Evolutionary conservation across 2,113 vertebrate genomes (phyloP).

Genomic region (Notothenia rossii): DNA sequence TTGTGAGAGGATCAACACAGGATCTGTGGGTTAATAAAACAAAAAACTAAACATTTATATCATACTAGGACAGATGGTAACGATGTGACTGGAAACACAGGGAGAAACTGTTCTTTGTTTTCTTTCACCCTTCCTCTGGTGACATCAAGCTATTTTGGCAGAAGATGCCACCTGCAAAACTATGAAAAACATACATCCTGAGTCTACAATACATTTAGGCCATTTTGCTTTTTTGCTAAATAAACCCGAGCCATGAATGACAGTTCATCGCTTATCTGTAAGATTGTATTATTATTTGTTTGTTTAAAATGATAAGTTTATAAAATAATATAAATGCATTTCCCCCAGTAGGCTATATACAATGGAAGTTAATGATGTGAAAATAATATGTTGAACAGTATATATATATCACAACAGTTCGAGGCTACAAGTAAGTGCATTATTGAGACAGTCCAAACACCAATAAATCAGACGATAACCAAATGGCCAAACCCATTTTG

Average conservation of each 20-base stretch:
- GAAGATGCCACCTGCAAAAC: too few relatives aligned
- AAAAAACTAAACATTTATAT: not conserved
- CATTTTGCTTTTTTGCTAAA: too few relatives aligned
- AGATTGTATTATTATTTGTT: too few relatives aligned
- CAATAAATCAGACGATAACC: slow-evolving; percentile 38
- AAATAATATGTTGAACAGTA: slow-evolving; percentile 11
- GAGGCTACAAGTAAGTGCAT: slow-evolving; percentile 30
- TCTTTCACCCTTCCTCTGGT: not conserved
- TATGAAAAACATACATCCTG: too few relatives aligned
- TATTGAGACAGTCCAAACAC: slow-evolving; percentile 22
- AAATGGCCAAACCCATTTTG: slow-evolving; percentile 13
- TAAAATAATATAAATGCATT: not conserved
- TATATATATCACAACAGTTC: slow-evolving; percentile 14
- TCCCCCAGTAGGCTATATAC: not conserved
- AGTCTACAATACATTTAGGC: too few relatives aligned
- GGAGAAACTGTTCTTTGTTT: not conserved
- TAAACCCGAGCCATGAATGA: too few relatives aligned
- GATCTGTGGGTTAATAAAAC: not conserved
- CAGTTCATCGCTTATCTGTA: too few relatives aligned
- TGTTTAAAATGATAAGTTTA: not conserved
- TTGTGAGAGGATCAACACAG: not conserved
- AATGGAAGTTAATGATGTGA: slow-evolving; percentile 18
- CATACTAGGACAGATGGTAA: not conserved
- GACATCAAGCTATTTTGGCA: too few relatives aligned
- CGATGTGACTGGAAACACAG: not conserved